Evolutionary conservation across 2,797 vertebrate genomes (phyloP), one percentile per base, ranked within the genome.

Genomic region (Crenuchus spilurus): DNA sequence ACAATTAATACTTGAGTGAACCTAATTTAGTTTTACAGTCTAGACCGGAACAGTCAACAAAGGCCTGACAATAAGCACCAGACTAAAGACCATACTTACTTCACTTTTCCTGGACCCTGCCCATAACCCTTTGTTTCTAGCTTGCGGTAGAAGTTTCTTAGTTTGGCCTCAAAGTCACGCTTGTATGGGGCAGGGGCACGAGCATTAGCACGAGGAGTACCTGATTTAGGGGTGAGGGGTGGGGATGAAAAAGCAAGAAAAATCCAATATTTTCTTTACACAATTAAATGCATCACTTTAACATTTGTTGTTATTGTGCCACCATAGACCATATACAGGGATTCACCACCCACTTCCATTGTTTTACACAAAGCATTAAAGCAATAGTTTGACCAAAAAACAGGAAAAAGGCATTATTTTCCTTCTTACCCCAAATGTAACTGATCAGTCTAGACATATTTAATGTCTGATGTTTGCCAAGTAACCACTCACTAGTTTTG

Each of bases 91-190:
- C n/a, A n/a, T 42, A 89, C 95, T 28, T 91, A 98, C 97, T 99
- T 99, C 88, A 99, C 90, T 89, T 98, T 99, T 70, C 97, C 97
- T 3, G 97, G 97, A 66, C 97, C 97, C 89, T 99, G 97, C 54
- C 97, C 97, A 10, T 98, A 99, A 87, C 97, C 97, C 88, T 99
- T 98, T 7, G 95, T 97, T 89, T 99, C 97, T 86, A 98, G 81
- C 87, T 99, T 99, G 84, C 97, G 94, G 89, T 99, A 99, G 83
- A 99, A 99, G 87, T 98, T 99, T 85, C 97, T 94, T 82, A 99
- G 88, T 86, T 99, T 99, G 73, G 97, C 97, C 90, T 99, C 97
- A 87, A 99, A 99, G 80, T 99, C 97, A 68, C 97, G 88, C 85
- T 99, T 99, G 76, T 99, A 99, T 0, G 97, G 97, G 75, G 97